Base-by-base conservation (phyloP, 2,797 vertebrate species). In the Garrulus glandarius region DNA sequence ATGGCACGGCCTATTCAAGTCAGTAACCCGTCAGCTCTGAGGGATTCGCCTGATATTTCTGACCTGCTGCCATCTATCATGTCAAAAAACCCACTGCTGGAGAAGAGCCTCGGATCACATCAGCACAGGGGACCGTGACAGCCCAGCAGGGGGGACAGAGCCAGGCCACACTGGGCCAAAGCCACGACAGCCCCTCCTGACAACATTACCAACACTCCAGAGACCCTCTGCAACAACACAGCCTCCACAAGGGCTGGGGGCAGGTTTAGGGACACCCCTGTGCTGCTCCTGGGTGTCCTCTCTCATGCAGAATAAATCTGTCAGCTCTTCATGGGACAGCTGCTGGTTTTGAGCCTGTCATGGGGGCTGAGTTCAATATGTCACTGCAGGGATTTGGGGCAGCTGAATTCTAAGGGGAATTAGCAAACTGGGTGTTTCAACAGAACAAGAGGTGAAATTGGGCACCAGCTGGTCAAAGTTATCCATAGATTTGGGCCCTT, bases 41-140 rank as follows among this genome's bases (percentile, higher is more conserved):
- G 86, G 37, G 77, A 23, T 71, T 44, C 0, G 5, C 70, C 56
- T 75, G 79, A 7, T 89, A 41, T 84, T 84, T 91, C 80, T 44
- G 76, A 87, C 52, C 84, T 91, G 94, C 92, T 95, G 84, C 81
- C 6, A 6, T 59, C 70, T 9, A 87, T 93, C 95, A 93, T 16
- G 60, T 92, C 93, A 93, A 36, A 88, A 91, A 92, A 52, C 4
- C 49, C 84, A 19, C 59, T 22, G 65, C 59, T 67, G 70, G 91
- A 49, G 72, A 87, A 46, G 32, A 68, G 74, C 82, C 75, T 79
- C 1, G 0, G 5, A 37, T 65, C 87, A 18, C 50, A 74, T 65
- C 74, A 76, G 69, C 68, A 64, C 50, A 20, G 24, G 56, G 23
- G 36, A 65, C 75, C 0, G 1, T 69, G 92, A 92, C 68, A 77